Percentiles rank a stretch among this genome's conserved stretches.
Conservation (phyloP, 2,113 vertebrate genomes). For the Australoheros scitulus region DNA sequence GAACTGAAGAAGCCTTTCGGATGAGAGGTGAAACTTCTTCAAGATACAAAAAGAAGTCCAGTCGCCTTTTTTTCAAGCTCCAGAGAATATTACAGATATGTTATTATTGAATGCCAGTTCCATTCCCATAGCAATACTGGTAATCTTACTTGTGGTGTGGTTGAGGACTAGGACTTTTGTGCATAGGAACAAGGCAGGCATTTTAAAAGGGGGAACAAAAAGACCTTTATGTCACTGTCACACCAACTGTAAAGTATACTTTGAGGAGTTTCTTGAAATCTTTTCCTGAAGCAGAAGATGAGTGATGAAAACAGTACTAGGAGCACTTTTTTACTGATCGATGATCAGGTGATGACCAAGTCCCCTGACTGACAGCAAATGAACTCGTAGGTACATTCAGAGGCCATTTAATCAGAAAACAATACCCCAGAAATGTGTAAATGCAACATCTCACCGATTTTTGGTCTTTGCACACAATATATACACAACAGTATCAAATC, state of each 20-base stretch:
- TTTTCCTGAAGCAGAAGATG: background rate
- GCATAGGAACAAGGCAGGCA: background rate
- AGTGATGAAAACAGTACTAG: background rate
- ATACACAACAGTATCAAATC: too few relatives aligned
- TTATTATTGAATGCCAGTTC: background rate
- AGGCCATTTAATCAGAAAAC: background rate
- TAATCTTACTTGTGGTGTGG: background rate
- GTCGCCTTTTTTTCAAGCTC: too few relatives aligned
- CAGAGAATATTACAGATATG: background rate
- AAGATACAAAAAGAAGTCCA: too few relatives aligned
- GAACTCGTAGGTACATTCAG: background rate
- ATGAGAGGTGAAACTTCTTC: too few relatives aligned
- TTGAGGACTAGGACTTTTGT: background rate
- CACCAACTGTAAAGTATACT: background rate
- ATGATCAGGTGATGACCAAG: background rate
- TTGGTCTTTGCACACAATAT: background rate
- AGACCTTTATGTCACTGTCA: background rate
- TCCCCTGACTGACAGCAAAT: background rate
- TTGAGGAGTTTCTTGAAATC: background rate
- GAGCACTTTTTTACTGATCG: background rate
- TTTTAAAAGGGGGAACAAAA: background rate
- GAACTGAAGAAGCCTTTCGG: too few relatives aligned
- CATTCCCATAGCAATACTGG: background rate
- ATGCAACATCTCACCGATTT: background rate
- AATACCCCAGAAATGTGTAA: background rate